A percentile compares a stretch with the other conserved stretches of the same genome.
Evolutionary conservation across 2,113 vertebrate genomes (phyloP).

Genomic region (Balaeniceps rex): DNA sequence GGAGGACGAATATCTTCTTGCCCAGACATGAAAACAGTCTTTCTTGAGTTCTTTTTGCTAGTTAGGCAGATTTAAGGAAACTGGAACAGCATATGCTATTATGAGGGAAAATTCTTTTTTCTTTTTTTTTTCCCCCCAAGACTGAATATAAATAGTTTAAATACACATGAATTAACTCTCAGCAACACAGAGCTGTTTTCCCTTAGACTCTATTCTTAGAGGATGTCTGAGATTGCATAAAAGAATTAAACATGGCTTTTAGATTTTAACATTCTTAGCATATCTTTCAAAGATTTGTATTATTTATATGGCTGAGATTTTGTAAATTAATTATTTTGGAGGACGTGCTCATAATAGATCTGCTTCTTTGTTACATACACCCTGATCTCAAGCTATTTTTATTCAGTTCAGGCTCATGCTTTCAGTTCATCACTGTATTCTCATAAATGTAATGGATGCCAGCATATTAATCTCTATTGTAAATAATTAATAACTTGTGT

Average conservation of each 20-base stretch:
- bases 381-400: background rate
- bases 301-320: background rate
- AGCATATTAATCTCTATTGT: conserved; percentile 16
- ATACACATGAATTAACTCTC: background rate
- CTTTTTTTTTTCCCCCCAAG: background rate
- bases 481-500: background rate
- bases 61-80: background rate
- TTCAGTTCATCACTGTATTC: background rate
- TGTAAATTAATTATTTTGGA: conserved; percentile 12
- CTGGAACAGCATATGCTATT: background rate
- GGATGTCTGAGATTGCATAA: background rate
- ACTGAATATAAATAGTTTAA: background rate
- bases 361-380: background rate
- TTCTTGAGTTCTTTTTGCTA: background rate
- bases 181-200: background rate
- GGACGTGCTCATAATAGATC: background rate
- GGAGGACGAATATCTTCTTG: background rate
- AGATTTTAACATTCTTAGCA: background rate
- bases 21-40: background rate
- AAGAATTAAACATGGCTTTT: background rate
- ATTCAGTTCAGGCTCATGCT: background rate
- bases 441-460: background rate
- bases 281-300: background rate
- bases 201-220: background rate
- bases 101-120: background rate